Evolutionary conservation across 2,888 invertebrate genomes (phyloP), one percentile per base, ranked within the genome.

Genomic region (Epinotia ramella): DNA sequence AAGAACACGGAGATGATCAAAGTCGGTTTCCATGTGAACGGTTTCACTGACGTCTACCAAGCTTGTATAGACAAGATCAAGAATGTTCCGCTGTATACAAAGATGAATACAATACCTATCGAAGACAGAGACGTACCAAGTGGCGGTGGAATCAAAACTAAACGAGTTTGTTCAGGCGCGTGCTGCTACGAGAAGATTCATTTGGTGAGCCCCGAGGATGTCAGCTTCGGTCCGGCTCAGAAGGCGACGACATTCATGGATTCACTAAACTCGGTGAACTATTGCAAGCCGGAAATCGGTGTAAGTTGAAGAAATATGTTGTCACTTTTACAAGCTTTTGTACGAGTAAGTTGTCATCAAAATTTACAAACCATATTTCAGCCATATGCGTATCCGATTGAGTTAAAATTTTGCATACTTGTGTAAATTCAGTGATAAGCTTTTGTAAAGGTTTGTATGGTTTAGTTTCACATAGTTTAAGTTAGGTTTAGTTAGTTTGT

Each of bases 101-200:
- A 65, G 44, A 65, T 75, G 59, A 44, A n/a, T 28, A 71, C 63
- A 20, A 40, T 63, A 9, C 33, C 9, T 11, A 6, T 57, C 7
- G 5, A 53, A 33, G n/a, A 24, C n/a, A 13, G 67, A 78, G n/a
- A 53, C 6, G 6, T 1, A 1, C 16, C 65, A 49, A 66, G 28
- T 53, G 28, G 0, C 12, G 18, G 49, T 49, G 16, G 16, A 20
- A 16, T 24, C 6, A 53, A 33, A 7, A 80, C 83, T 57, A 82
- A 86, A 49, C 76, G 78, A 73, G 78, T 80, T 6, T 86, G 84
- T 77, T 79, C 74, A 5, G 82, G 81, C n/a, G 69, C n/a, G n/a
- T n/a, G 74, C 81, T 67, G 84, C 57, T 86, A 81, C 40, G 76
- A 72, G n/a, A 81, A 81, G 49, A 73, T 75, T 0, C 84, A 83